These are phyloP conservation scores for Eucidaris tribuloides DNA, from an alignment of 35 echinoderm and acorn worm species.

Conservation along the genomic window DNA sequence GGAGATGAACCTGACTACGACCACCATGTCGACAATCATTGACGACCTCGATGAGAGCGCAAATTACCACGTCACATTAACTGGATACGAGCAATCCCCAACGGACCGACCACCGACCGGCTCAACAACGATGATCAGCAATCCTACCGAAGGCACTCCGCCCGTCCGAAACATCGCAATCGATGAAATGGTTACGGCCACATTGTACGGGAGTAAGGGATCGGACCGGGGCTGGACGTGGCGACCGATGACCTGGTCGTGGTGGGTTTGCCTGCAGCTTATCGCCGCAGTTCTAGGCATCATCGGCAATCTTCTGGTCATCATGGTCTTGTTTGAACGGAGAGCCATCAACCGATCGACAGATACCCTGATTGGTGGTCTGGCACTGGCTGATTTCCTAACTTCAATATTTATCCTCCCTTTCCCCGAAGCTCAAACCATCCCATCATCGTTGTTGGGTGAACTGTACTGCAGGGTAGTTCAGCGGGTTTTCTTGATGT, in stretches of 20 bases:
- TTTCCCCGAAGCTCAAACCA: constrained; percentile 1
- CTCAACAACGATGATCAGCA: too few species aligned
- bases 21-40: too few species aligned
- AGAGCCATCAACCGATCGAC: constrained; percentile 43
- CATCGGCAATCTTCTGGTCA: constrained; percentile 1
- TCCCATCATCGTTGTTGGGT: neutral
- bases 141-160: too few species aligned
- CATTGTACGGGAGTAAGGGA: too few species aligned
- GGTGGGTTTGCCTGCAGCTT: neutral
- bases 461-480: constrained; percentile 79
- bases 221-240: neutral
- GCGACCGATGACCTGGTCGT: neutral
- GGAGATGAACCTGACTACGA: too few species aligned
- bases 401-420: constrained; percentile 75
- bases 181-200: too few species aligned
- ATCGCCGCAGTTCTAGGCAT: neutral
- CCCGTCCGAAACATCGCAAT: too few species aligned
- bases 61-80: too few species aligned
- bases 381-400: constrained; percentile 73
- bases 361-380: constrained; percentile 59
- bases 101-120: too few species aligned
- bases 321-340: neutral
- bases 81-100: too few species aligned
- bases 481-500: constrained; percentile 51
- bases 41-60: too few species aligned